Evolutionary conservation across 2,888 invertebrate species (phyloP), one percentile per base, ranked within the genome.

Genomic region (Protophormia terraenovae): DNA sequence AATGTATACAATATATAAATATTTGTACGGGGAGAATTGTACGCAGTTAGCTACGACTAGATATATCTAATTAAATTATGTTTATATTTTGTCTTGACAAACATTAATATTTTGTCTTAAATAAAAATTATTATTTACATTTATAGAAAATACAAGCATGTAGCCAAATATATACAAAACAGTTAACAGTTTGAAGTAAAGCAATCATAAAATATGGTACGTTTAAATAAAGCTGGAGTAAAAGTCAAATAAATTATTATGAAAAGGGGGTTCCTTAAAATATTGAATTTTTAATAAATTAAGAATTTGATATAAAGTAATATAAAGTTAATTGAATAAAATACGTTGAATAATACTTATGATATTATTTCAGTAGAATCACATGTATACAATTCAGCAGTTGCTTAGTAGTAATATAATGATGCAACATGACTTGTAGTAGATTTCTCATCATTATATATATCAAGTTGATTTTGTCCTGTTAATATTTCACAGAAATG

Each of bases 1-100:
- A n/a, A n/a, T n/a, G n/a, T n/a, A n/a, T n/a, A n/a, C n/a, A n/a
- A 10, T 8, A 14, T n/a, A 41, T 58, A 58, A 55, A 72, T 58
- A 45, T 72, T 53, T 71, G n/a, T n/a, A 10, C 1, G 2, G 4
- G 14, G 12, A 35, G 8, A 6, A 8, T 4, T 47, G 1, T 47
- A 47, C 4, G 16, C 47, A 47, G 50, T 24, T 53, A 12, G 3
- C 22, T 24, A 1, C 8, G 2, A 47, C 2, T 53, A 12, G 10
- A 32, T 77, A 60, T 47, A 47, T 79, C 22, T 69, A 69, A 84
- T 81, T 84, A 72, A 81, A 67, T 78, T 78, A 58, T 76, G 29
- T 81, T 77, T 69, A 45, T 73, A 69, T 81, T 73, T 77, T 69
- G 45, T 73, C 73, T 38, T 78, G 55, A 55, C 45, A 81, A 84